Evolutionary conservation across 1,140 invertebrate genomes (phyloP), one percentile per base, ranked within the genome.

Genomic region (Idris sp.): DNA sequence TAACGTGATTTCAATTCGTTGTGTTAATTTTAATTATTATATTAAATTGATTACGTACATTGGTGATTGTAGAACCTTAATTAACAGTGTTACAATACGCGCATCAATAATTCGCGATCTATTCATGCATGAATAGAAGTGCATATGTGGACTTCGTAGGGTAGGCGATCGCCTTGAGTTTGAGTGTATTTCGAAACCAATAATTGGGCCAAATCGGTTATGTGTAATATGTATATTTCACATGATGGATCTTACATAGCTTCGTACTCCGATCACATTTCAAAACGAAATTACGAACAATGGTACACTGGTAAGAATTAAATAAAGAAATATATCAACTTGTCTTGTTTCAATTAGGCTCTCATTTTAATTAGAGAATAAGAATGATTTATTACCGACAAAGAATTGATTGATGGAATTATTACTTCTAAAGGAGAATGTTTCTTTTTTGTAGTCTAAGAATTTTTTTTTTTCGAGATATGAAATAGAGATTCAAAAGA

Each of bases 61-160:
- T 1, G 14, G 15, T n/a, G 35, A 14, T 44, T 16, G 5, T 31
- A 22, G 1, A 58, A 18, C 6, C 22, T 41, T 62, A 71, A 71
- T 71, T 75, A 69, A 65, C 35, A 43, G 36, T 19, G 53, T 15
- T 59, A 56, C 56, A 68, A 62, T 68, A 38, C 35, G 25, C 48
- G 26, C 72, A 75, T 56, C 62, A 75, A 76, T 74, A 62, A 67
- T 67, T 4, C 46, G 61, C 53, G 56, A 56, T 76, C 62, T n/a
- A 48, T 30, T 62, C 16, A 54, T 76, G 74, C 79, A 71, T 80
- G 74, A 71, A 75, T 75, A 59, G 62, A 43, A 64, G 49, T 19
- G 26, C 69, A 36, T n/a, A n/a, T n/a, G n/a, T 72, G 65, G 62
- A 49, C 49, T 71, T 36, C 40, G 40, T 35, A 2, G 38, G 38